These are phyloP conservation scores for Polydrusus pterygomalis DNA, from an alignment of 2,888 invertebrate species.

Conservation along the genomic window DNA sequence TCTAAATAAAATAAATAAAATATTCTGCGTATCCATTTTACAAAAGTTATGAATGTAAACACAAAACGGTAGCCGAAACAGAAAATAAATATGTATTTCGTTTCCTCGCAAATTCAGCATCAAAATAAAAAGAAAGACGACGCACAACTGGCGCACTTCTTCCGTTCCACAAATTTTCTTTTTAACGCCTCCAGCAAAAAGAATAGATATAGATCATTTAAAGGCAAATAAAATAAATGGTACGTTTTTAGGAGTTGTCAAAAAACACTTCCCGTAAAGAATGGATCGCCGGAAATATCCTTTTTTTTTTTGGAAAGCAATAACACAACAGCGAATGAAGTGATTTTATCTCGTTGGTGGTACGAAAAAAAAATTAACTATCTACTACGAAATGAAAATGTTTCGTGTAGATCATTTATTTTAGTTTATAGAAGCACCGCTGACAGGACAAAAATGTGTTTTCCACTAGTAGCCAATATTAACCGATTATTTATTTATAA, in stretches of 20 bases:
- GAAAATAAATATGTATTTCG: conserved; percentile 31
- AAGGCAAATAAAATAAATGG: conserved; percentile 37
- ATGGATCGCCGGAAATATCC: conserved; percentile 21
- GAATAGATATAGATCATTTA: conserved; percentile 35
- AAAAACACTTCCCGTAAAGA: conserved; percentile 30
- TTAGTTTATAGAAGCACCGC: too few species aligned
- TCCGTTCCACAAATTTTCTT: conserved; percentile 33
- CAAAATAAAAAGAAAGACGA: conserved; percentile 18
- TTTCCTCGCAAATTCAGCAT: background rate
- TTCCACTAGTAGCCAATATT: too few species aligned
- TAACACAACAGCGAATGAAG: conserved; percentile 16
- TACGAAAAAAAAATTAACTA: background rate
- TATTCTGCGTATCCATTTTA: conserved; percentile 8
- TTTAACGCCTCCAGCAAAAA: conserved; percentile 33
- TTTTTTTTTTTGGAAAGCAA: conserved; percentile 29
- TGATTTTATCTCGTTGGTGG: background rate
- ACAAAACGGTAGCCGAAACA: background rate
- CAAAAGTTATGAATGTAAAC: conserved; percentile 19
- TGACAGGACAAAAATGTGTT: too few species aligned
- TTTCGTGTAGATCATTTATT: too few species aligned
- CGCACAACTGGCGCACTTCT: background rate
- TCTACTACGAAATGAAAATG: background rate
- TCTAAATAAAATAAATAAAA: conserved; percentile 9
- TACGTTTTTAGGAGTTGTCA: conserved; percentile 19
- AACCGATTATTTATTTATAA: too few species aligned